A percentile compares a stretch with the other conserved stretches of the same genome.
Conservation (phyloP, 2,797 vertebrate genomes). For the Uromys caudimaculatus region DNA sequence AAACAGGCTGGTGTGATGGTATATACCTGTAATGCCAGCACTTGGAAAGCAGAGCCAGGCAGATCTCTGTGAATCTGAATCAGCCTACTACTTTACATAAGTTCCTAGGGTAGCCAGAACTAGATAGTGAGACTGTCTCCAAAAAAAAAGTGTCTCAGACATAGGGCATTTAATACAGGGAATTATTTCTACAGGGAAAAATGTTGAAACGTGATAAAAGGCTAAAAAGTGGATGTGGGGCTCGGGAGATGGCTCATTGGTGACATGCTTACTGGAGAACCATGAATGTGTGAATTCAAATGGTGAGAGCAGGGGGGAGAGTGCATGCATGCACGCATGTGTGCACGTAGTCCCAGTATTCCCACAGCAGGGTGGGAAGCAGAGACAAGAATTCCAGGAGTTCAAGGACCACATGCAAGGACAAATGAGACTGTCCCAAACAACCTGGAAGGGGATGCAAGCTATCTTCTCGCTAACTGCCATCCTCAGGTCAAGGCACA, state of each 20-base stretch:
- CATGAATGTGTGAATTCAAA: not conserved
- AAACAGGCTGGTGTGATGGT: not conserved
- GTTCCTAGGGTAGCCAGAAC: not conserved
- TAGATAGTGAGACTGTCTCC: not conserved
- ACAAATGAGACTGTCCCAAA: not conserved
- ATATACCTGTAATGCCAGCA: not conserved
- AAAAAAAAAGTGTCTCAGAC: not conserved
- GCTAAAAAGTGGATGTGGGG: not conserved
- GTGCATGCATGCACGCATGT: fast-evolving
- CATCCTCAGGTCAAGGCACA: not conserved
- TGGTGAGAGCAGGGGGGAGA: not conserved
- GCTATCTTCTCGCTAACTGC: not conserved
- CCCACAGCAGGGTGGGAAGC: not conserved
- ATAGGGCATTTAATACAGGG: not conserved
- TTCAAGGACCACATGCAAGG: not conserved
- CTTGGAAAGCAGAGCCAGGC: not conserved
- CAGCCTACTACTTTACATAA: not conserved
- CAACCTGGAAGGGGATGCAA: not conserved
- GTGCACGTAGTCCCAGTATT: not conserved
- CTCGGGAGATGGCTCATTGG: not conserved
- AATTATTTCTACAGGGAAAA: not conserved
- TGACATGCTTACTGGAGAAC: not conserved
- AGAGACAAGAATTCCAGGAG: not conserved
- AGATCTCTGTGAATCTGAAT: not conserved
- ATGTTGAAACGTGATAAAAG: not conserved